phyloP scores from a whole-genome alignment of 1,140 invertebrate species.

The Megalonaias nervosa region DNA sequence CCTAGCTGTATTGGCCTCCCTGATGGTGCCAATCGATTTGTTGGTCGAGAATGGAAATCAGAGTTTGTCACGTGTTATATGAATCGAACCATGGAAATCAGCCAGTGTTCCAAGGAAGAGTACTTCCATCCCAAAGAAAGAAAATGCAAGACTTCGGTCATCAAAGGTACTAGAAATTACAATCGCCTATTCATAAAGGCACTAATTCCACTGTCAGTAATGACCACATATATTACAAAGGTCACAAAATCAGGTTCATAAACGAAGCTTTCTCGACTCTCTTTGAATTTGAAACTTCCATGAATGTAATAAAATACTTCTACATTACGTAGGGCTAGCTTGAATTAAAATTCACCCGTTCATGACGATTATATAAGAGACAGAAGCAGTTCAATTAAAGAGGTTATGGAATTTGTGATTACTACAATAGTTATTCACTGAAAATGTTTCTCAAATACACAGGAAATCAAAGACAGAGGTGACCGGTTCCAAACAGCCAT shows the following conservation, averaged over 20 bases:
- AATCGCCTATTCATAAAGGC: too few relatives aligned
- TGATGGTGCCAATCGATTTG: constrained; percentile 29
- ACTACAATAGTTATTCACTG: neutral
- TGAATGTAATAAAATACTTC: too few relatives aligned
- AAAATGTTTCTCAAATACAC: neutral
- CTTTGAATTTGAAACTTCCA: too few relatives aligned
- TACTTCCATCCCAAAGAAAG: constrained; percentile 32
- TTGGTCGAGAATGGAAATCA: constrained; percentile 23
- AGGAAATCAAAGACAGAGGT: neutral
- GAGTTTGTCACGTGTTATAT: constrained; percentile 32
- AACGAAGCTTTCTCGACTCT: too few relatives aligned
- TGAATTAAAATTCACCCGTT: too few relatives aligned
- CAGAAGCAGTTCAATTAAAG: too few relatives aligned
- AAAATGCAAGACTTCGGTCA: constrained; percentile 2
- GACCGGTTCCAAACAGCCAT: constrained; percentile 13
- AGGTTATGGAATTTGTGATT: too few relatives aligned
- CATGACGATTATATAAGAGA: too few relatives aligned
- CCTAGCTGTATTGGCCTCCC: constrained; percentile 36
- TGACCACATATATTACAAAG: too few relatives aligned
- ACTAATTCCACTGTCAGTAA: too few relatives aligned
- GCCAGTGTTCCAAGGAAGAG: constrained; percentile 33
- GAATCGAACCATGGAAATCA: constrained; percentile 36
- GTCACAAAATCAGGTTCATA: too few relatives aligned
- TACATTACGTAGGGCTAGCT: too few relatives aligned
- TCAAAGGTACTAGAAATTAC: constrained; percentile 4